Conservation (phyloP, 1,140 invertebrate genomes). For the Diplogasteroides magnus region DNA sequence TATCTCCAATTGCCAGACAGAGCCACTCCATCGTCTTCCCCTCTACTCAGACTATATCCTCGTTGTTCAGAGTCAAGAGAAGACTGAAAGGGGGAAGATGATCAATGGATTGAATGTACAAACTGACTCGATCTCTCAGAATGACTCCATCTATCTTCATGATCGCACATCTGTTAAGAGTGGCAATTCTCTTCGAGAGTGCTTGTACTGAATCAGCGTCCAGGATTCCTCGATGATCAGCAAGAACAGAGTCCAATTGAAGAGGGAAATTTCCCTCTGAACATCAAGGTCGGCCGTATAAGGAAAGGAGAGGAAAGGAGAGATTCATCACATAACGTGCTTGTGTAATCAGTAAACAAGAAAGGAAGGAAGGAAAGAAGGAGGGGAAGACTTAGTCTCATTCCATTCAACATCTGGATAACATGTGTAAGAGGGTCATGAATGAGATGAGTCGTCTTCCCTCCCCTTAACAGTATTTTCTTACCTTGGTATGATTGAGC, state of each 20-base stretch:
- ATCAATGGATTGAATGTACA: too few species aligned
- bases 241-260: background rate
- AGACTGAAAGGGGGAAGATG: too few species aligned
- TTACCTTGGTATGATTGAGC: slow-evolving; percentile 26
- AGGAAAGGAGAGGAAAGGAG: too few species aligned
- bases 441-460: too few species aligned
- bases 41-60: too few species aligned
- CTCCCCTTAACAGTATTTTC: too few species aligned
- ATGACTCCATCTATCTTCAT: slow-evolving; percentile 25
- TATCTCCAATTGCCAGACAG: slow-evolving; percentile 18
- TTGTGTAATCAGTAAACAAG: too few species aligned
- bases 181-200: slow-evolving; percentile 13
- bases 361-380: background rate
- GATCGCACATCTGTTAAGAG: slow-evolving; percentile 28
- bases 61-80: too few species aligned
- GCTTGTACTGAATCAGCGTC: slow-evolving; percentile 21
- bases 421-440: too few species aligned
- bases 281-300: too few species aligned
- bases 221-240: slow-evolving; percentile 14
- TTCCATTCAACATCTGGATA: too few species aligned
- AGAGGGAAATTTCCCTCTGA: slow-evolving; percentile 27
- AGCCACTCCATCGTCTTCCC: slow-evolving; percentile 3
- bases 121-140: slow-evolving; percentile 20
- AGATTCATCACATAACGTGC: too few species aligned
- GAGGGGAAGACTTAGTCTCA: background rate